Percentiles rank a stretch among this genome's conserved stretches.
Conservation (phyloP, 2,888 invertebrate genomes). For the Ephialtes manifestator region DNA sequence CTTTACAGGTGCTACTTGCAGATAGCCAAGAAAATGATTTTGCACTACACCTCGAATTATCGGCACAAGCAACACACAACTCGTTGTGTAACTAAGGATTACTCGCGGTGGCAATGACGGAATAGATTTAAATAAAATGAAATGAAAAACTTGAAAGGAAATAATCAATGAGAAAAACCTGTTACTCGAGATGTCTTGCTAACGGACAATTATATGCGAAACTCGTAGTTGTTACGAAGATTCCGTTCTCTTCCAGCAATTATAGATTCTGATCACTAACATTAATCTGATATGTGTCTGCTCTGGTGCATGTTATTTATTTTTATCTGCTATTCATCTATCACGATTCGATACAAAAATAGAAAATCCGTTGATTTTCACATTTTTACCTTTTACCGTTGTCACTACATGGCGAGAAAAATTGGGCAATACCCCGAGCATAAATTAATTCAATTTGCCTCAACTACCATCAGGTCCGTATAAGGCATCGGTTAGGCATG, state of each 20-base stretch:
- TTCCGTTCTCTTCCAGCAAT: neutral
- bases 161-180: conserved; percentile 34
- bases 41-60: conserved; percentile 22
- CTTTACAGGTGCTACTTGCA: neutral
- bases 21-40: neutral
- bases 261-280: neutral
- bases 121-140: conserved; percentile 13
- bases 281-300: neutral
- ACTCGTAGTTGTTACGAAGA: neutral
- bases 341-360: neutral
- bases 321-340: neutral
- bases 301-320: conserved; percentile 6
- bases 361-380: neutral
- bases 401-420: neutral
- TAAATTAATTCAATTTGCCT: no score
- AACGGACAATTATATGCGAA: conserved; percentile 30
- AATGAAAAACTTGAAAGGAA: neutral
- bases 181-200: conserved; percentile 35
- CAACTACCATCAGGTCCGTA: no score
- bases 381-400: neutral
- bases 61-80: conserved; percentile 1
- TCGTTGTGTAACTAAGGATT: conserved; percentile 39
- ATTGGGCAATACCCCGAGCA: no score
- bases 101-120: neutral
- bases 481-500: no score